Evolutionary conservation across 2,797 vertebrate species (phyloP).

Genomic region (Enteromius radiatus): DNA sequence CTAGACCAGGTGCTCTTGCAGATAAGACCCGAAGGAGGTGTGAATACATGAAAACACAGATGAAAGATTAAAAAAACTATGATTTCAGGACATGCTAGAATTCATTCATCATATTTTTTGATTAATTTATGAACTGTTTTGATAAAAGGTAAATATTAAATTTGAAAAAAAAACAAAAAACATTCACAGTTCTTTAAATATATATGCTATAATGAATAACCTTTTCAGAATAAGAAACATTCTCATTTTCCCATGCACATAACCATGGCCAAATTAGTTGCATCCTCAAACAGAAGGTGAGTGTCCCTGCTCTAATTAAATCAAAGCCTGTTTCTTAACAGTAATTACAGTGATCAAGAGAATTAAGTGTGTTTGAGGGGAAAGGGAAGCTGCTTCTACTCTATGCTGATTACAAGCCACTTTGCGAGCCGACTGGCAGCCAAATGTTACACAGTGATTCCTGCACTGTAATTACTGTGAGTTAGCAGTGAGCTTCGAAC

Average conservation of each 20-base stretch:
- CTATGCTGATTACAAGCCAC: constrained; percentile 30
- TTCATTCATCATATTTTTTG: background rate
- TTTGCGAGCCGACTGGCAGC: constrained; percentile 24
- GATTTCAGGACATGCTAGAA: background rate
- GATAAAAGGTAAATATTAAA: background rate
- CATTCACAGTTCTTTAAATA: background rate
- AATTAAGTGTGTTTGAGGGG: constrained; percentile 27
- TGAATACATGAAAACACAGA: background rate
- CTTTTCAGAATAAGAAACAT: background rate
- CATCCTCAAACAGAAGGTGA: constrained; percentile 14
- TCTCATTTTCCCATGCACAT: too few species aligned
- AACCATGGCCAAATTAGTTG: background rate
- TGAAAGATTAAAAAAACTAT: background rate
- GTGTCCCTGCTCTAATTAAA: constrained; percentile 38
- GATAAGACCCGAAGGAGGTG: background rate
- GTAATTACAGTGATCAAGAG: constrained; percentile 42
- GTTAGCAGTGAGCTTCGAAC: background rate
- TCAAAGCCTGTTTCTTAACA: constrained; percentile 32
- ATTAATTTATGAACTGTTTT: background rate
- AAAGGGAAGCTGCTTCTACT: background rate
- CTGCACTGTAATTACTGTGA: constrained; percentile 25
- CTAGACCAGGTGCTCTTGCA: background rate
- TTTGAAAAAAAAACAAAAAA: too few species aligned
- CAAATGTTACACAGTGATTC: constrained; percentile 25
- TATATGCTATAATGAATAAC: background rate